Conservation (phyloP, 2,113 vertebrate species). For the Orthonyx spaldingii region DNA sequence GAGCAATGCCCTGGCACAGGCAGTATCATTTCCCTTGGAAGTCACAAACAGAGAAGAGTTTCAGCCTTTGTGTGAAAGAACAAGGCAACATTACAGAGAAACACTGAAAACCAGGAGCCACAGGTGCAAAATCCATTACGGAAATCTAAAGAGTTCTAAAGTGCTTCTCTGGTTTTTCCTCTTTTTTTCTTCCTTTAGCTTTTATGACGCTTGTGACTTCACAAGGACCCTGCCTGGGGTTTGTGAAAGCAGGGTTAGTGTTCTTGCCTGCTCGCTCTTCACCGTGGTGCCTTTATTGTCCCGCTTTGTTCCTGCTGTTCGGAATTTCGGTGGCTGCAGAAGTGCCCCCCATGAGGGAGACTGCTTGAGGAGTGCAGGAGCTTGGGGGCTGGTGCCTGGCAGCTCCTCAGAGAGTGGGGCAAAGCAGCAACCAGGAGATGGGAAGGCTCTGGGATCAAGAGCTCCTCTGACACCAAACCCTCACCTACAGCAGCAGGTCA, state of each 20-base stretch:
- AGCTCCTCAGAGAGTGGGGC: rapidly evolving
- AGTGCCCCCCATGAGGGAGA: background rate
- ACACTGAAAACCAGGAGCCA: background rate
- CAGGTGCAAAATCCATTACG: conserved; percentile 25
- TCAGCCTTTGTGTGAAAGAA: conserved; percentile 14
- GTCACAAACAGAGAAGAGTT: background rate
- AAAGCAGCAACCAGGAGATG: background rate
- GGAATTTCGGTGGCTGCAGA: background rate
- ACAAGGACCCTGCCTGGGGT: background rate
- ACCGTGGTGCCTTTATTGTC: background rate
- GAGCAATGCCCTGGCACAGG: background rate
- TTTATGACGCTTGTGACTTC: background rate
- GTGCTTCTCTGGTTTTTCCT: background rate
- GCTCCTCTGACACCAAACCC: background rate
- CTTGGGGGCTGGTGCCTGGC: background rate
- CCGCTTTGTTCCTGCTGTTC: background rate
- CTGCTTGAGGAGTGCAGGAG: background rate
- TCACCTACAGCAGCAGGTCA: background rate
- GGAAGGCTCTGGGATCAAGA: background rate
- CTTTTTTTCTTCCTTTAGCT: background rate
- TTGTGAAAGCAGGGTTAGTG: background rate
- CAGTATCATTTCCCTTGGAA: background rate
- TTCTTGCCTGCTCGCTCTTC: background rate
- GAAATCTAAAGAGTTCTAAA: background rate
- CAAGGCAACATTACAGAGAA: background rate